Evolutionary conservation across 53 echinoderm and acorn worm genomes (phyloP), one percentile per base, ranked within the genome.

Genomic region (Zoroaster sp.): DNA sequence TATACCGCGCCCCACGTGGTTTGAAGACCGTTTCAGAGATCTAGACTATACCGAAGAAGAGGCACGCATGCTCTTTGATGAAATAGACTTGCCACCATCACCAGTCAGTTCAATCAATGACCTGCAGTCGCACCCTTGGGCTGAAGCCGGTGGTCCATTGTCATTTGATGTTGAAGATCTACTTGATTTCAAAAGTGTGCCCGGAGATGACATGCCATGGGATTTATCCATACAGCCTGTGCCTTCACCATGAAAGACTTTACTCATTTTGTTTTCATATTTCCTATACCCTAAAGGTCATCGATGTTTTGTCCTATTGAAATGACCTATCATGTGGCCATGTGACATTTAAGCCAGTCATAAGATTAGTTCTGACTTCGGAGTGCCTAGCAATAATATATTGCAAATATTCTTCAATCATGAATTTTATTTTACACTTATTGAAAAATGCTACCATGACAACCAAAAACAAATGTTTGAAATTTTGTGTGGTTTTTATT

Each of bases 101-200:
- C 95, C 96, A 2, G 95, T 92, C 14, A 89, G 89, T 51, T 97
- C 97, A 0, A 87, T 95, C 14, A 88, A 86, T 11, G 90, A 74
- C 11, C 87, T 90, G 28, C 69, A 89, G 21, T 77, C 94, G 31
- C 98, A 97, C 69, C 98, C 98, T 5, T 97, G 98, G 98, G 98
- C 98, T 5, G 98, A 97, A 52, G 43, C 88, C 21, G 73, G 90
- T 34, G 88, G 77, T 38, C 67, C 88, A 11, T 90, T 88, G 3
- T 80, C 90, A 12, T 92, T 91, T 33, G 91, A 83, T 45, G 88
- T 95, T 35, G 93, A 93, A 6, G 94, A 96, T 66, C 88, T 95
- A 31, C 78, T 96, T 31, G 93, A 93, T 67, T 91, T 91, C 77
- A 82, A 66, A 1, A 88, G 90, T 67, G 32, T 90, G 54, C 70